Percentiles rank a stretch among this genome's conserved stretches.
These are phyloP conservation scores for Antechinus flavipes DNA, from an alignment of 2,113 vertebrate species.

Conservation along the genomic window DNA sequence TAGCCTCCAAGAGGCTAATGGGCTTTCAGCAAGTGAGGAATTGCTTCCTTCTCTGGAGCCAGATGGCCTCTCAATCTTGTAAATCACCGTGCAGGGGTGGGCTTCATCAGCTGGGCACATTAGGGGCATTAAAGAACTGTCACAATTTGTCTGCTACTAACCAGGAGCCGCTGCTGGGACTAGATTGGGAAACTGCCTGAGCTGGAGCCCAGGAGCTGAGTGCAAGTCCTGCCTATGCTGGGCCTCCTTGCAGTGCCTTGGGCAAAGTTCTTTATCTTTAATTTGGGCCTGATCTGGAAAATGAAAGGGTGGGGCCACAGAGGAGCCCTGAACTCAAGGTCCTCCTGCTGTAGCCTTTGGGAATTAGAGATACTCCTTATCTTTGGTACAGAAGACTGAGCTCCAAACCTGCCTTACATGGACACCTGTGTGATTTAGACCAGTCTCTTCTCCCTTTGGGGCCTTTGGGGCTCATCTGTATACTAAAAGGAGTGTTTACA, in stretches of 20 bases:
- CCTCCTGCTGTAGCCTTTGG: too few species aligned
- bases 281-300: too few species aligned
- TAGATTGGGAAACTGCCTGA: not conserved
- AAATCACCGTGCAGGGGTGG: not conserved
- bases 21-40: constrained; percentile 16
- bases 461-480: too few species aligned
- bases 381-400: not conserved
- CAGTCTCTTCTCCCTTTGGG: too few species aligned
- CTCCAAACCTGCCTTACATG: too few species aligned
- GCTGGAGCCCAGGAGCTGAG: not conserved
- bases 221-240: not conserved
- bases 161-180: constrained; percentile 1
- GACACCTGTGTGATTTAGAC: too few species aligned
- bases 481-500: too few species aligned
- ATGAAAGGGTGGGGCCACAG: too few species aligned
- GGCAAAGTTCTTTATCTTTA: not conserved
- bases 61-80: constrained; percentile 28
- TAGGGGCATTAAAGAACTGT: not conserved
- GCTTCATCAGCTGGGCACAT: constrained; percentile 26
- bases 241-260: not conserved
- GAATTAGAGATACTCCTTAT: not conserved
- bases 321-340: not conserved
- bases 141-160: constrained; percentile 11
- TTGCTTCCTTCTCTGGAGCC: constrained; percentile 34
- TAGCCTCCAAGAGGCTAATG: constrained; percentile 35